Base-by-base conservation (phyloP, 2,888 invertebrate genomes). In the Neria commutata region DNA sequence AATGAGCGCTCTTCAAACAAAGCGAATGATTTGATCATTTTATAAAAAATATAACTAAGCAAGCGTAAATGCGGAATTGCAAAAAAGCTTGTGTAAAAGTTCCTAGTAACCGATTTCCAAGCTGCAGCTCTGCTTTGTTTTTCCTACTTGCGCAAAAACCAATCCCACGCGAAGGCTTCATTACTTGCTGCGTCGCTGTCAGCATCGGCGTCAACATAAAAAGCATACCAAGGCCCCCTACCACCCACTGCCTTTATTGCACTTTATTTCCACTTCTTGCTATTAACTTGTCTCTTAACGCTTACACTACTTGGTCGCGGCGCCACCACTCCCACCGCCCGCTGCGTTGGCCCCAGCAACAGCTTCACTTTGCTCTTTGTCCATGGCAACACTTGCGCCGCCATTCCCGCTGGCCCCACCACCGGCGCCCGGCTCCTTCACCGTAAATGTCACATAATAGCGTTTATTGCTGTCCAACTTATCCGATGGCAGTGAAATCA, bases 381-480 rank as follows among this genome's bases (percentile, higher is more conserved):
- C 29, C n/a, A n/a, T n/a, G n/a, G n/a, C 51, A 37, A 11, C 47
- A 16, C 14, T 23, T 10, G 26, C 53, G 11, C 17, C 42, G n/a
- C 17, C n/a, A 16, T 49, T 3, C 49, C 19, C 16, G n/a, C 24
- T 52, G 40, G 23, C 29, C 1, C 14, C 47, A 21, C 33, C 51
- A 17, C 56, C 45, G 10, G 42, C 48, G 11, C 49, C 50, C n/a
- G 81, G 71, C 52, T 92, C 92, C 80, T 92, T 92, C 3, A 95
- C 93, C 26, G 94, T 94, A 77, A 95, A 94, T 51, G 94, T 95
- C 60, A 95, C 94, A 80, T 93, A 94, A 83, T 95, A 95, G 76
- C 92, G 86, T 82, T 94, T 95, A 78, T 91, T 92, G 76, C 91
- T 91, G 79, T 95, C 94, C 71, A 95, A 83, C 77, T 88, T 89